Conservation (phyloP, 53 echinoderm and acorn worm genomes). For the Actinopyga echinites region DNA sequence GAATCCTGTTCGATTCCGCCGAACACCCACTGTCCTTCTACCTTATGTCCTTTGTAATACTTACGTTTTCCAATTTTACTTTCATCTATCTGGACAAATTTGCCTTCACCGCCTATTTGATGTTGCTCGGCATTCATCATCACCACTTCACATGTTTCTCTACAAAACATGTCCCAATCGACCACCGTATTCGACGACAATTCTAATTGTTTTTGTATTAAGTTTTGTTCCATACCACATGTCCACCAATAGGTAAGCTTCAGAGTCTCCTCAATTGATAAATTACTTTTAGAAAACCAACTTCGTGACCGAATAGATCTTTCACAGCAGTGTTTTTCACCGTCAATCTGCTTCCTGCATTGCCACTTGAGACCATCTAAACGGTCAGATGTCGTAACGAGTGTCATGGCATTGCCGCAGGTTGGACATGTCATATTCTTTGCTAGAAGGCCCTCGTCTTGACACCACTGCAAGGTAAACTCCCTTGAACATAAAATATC, state of each 20-base stretch:
- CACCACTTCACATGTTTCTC: constrained; percentile 6
- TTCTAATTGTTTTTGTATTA: constrained; percentile 26
- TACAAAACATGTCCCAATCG: constrained; percentile 3
- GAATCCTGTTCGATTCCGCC: constrained; percentile 60
- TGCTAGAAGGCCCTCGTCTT: constrained; percentile 6
- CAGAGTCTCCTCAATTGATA: constrained; percentile 24
- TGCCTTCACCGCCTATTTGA: constrained; percentile 24
- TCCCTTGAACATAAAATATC: no score
- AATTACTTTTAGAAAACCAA: constrained; percentile 55
- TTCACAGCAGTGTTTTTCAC: neutral
- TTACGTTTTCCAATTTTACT: constrained; percentile 43
- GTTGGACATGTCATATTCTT: neutral
- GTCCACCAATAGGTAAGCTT: neutral
- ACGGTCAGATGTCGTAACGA: neutral
- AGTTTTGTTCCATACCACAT: neutral
- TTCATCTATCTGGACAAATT: constrained; percentile 22
- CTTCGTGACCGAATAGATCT: constrained; percentile 14
- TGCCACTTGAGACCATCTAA: constrained; percentile 39
- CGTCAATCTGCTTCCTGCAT: neutral
- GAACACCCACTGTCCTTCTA: constrained; percentile 65
- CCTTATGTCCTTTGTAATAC: constrained; percentile 10
- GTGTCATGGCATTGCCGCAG: constrained; percentile 8
- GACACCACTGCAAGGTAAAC: neutral
- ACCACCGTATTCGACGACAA: constrained; percentile 23
- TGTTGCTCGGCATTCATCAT: neutral